phyloP scores from a whole-genome alignment of 1,140 invertebrate genomes.

The Drosophila willistoni region DNA sequence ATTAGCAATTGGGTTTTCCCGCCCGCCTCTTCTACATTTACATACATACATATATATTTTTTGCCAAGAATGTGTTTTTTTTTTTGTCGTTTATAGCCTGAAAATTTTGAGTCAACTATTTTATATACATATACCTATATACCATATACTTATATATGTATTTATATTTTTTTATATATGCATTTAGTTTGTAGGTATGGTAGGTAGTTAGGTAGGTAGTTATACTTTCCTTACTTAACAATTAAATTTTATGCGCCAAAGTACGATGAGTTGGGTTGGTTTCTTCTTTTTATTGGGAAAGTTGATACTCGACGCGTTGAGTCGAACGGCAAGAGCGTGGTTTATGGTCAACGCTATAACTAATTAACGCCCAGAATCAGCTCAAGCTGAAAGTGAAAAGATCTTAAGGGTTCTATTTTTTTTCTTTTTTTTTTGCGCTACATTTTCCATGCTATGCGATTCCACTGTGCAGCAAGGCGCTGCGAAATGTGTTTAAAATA shows the following conservation, averaged over 20 bases:
- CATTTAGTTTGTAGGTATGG: background rate
- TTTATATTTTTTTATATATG: background rate
- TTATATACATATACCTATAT: slow-evolving; percentile 1
- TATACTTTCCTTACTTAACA: slow-evolving; percentile 35
- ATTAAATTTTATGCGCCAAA: slow-evolving; percentile 53
- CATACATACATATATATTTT: too few species aligned
- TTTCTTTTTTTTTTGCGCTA: slow-evolving; percentile 7
- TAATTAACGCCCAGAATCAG: slow-evolving; percentile 11
- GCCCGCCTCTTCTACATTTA: too few species aligned
- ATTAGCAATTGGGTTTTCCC: slow-evolving; percentile 16
- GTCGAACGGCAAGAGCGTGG: slow-evolving; percentile 42
- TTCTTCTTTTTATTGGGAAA: slow-evolving; percentile 33
- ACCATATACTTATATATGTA: background rate
- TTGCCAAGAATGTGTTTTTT: background rate
- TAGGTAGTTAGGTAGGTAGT: too few species aligned
- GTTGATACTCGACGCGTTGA: slow-evolving; percentile 21
- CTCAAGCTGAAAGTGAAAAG: slow-evolving; percentile 13
- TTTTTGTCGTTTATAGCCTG: background rate
- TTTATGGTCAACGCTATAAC: slow-evolving; percentile 39
- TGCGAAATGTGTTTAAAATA: background rate
- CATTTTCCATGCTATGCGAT: slow-evolving; percentile 49
- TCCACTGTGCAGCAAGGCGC: slow-evolving; percentile 66
- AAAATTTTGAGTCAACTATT: slow-evolving; percentile 1
- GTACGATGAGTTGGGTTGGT: slow-evolving; percentile 9
- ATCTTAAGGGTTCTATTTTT: background rate